phyloP scores from a whole-genome alignment of 1,140 invertebrate species.

The Eciton burchellii region DNA sequence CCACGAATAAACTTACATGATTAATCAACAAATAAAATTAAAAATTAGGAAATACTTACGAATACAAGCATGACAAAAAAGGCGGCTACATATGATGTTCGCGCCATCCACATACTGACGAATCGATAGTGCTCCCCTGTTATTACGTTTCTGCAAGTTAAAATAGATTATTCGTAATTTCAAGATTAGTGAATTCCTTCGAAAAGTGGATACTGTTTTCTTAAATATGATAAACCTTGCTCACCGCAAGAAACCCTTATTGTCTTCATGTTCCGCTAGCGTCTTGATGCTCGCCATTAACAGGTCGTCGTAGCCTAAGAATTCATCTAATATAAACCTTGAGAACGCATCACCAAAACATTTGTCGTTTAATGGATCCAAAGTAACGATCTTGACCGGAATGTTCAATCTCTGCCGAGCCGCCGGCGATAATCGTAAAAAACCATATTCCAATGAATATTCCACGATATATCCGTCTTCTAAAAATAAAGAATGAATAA shows the following conservation, averaged over 20 bases:
- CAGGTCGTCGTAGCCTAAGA: constrained; percentile 98
- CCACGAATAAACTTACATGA: neutral
- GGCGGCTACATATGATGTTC: constrained; percentile 96
- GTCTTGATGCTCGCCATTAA: constrained; percentile 98
- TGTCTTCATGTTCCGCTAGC: constrained; percentile 97
- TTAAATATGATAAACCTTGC: constrained; percentile 17
- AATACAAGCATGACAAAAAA: constrained; percentile 99
- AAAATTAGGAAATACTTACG: constrained; percentile 90
- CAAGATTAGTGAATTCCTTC: neutral
- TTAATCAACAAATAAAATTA: neutral
- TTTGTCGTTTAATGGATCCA: constrained; percentile 94
- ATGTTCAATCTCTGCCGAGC: constrained; percentile 95
- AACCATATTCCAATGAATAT: constrained; percentile 98
- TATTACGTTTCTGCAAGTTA: constrained; percentile 94
- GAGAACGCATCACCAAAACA: constrained; percentile 98
- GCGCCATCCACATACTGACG: constrained; percentile 98
- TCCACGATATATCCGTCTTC: constrained; percentile 99
- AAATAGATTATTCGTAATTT: constrained; percentile 21
- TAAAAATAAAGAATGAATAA: constrained; percentile 86
- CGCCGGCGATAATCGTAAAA: constrained; percentile 94
- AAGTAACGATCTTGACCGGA: constrained; percentile 95
- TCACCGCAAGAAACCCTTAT: constrained; percentile 96
- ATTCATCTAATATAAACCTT: constrained; percentile 95
- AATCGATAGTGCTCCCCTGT: constrained; percentile 99
- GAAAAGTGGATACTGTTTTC: neutral